Evolutionary conservation across 1,140 invertebrate species (phyloP).

Genomic region (Aphelinus atriplicis): DNA sequence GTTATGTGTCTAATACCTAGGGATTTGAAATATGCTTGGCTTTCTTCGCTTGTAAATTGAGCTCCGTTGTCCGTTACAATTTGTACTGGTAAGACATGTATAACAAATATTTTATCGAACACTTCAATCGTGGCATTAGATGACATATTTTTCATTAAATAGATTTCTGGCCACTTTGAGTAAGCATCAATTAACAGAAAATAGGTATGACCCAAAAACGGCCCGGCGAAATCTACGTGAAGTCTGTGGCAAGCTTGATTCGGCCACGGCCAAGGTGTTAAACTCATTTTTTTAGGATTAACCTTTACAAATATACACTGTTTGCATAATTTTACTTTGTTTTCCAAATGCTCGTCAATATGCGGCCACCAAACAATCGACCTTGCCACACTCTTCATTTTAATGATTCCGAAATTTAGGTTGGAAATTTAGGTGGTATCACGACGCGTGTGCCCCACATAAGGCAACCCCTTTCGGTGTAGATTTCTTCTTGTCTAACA

Average conservation of each 20-base stretch:
- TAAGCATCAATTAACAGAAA: not conserved
- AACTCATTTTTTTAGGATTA: not conserved
- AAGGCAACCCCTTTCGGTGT: slow-evolving; percentile 24
- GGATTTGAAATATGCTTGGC: slow-evolving; percentile 44
- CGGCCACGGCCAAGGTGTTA: not conserved
- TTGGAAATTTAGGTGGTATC: not conserved
- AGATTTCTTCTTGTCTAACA: slow-evolving; percentile 12
- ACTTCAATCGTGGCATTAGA: slow-evolving; percentile 40
- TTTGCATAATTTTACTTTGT: slow-evolving; percentile 3
- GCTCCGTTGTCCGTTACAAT: slow-evolving; percentile 46
- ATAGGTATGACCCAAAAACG: not conserved
- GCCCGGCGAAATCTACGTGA: not conserved
- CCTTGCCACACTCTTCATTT: slow-evolving; percentile 31
- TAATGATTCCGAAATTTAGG: slow-evolving; percentile 28
- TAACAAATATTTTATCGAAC: slow-evolving; percentile 45
- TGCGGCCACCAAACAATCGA: slow-evolving; percentile 2
- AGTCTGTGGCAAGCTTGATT: not conserved
- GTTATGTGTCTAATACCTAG: slow-evolving; percentile 45
- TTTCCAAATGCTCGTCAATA: not conserved
- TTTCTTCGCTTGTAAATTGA: slow-evolving; percentile 45
- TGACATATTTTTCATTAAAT: slow-evolving; percentile 25
- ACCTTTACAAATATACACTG: not conserved
- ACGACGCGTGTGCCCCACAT: slow-evolving; percentile 12
- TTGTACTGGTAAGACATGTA: slow-evolving; percentile 45
- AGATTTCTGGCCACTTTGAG: slow-evolving; percentile 3